These are phyloP conservation scores for Suillia variegata DNA, from an alignment of 2,888 invertebrate species.

Conservation along the genomic window DNA sequence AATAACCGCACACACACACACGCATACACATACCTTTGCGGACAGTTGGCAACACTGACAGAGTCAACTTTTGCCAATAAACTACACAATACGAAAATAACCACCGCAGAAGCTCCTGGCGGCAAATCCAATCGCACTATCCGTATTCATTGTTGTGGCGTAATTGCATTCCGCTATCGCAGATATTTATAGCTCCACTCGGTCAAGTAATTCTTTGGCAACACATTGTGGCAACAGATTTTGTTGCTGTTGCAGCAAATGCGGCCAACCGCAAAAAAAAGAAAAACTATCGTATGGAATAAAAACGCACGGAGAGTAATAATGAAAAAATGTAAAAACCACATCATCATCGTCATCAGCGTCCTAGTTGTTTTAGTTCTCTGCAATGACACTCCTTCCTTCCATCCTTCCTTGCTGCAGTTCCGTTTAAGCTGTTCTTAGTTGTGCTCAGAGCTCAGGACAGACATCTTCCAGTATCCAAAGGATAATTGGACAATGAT, in stretches of 20 bases:
- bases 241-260: slow-evolving; percentile 51
- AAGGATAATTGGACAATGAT: not conserved
- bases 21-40: too few species aligned
- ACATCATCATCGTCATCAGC: slow-evolving; percentile 6
- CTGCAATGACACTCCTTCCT: too few species aligned
- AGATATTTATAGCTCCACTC: slow-evolving; percentile 58
- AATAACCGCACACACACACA: too few species aligned
- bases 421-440: too few species aligned
- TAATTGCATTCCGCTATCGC: slow-evolving; percentile 60
- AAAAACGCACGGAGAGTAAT: slow-evolving; percentile 23
- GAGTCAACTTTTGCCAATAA: slow-evolving; percentile 10
- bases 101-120: slow-evolving; percentile 9
- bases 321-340: slow-evolving; percentile 16
- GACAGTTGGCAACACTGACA: too few species aligned
- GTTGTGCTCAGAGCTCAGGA: too few species aligned
- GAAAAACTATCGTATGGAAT: slow-evolving; percentile 17
- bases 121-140: slow-evolving; percentile 43
- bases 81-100: not conserved
- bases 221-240: slow-evolving; percentile 46
- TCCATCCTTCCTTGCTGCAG: too few species aligned
- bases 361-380: slow-evolving; percentile 13
- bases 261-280: slow-evolving; percentile 50
- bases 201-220: slow-evolving; percentile 53
- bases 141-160: slow-evolving; percentile 58
- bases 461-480: not conserved